phyloP scores from a whole-genome alignment of 2,888 invertebrate species.

The Synergus japonicus region DNA sequence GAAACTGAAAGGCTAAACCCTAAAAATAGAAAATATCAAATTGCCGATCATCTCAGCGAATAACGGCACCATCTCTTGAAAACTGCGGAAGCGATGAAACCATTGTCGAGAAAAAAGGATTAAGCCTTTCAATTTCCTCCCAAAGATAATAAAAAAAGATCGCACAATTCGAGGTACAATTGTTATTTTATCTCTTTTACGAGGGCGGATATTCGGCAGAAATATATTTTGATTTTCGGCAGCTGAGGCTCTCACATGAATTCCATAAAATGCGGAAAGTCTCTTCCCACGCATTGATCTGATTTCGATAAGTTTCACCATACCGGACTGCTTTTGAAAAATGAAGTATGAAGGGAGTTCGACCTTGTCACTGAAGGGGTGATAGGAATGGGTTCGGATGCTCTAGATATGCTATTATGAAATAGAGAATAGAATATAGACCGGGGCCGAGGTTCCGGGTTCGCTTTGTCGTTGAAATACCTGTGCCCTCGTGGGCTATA shows the following conservation, averaged over 20 bases:
- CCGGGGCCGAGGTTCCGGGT: conserved; percentile 5
- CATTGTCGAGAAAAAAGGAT: conserved; percentile 10
- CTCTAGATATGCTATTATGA: conserved; percentile 28
- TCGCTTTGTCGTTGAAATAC: conserved; percentile 9
- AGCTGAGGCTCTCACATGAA: conserved; percentile 15
- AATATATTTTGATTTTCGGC: conserved; percentile 42
- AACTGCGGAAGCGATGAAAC: not conserved
- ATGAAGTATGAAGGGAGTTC: conserved; percentile 14
- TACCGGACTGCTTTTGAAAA: conserved; percentile 31
- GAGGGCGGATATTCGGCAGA: conserved; percentile 43
- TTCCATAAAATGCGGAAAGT: conserved; percentile 45
- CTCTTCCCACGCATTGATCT: conserved; percentile 52
- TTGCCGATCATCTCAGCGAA: not conserved
- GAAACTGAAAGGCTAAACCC: not conserved
- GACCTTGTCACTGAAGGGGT: conserved; percentile 35
- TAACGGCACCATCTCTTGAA: not conserved
- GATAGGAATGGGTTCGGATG: conserved; percentile 7
- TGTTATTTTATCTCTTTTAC: not conserved
- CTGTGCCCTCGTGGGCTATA: conserved; percentile 22
- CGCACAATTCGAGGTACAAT: not conserved
- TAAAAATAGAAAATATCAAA: not conserved
- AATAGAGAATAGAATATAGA: conserved; percentile 23
- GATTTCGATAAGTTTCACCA: conserved; percentile 47
- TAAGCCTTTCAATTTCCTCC: not conserved
- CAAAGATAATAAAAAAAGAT: conserved; percentile 2